A percentile compares a stretch with the other conserved stretches of the same genome.
Conservation (phyloP, 1,140 invertebrate genomes). For the Coenobita brevimanus region DNA sequence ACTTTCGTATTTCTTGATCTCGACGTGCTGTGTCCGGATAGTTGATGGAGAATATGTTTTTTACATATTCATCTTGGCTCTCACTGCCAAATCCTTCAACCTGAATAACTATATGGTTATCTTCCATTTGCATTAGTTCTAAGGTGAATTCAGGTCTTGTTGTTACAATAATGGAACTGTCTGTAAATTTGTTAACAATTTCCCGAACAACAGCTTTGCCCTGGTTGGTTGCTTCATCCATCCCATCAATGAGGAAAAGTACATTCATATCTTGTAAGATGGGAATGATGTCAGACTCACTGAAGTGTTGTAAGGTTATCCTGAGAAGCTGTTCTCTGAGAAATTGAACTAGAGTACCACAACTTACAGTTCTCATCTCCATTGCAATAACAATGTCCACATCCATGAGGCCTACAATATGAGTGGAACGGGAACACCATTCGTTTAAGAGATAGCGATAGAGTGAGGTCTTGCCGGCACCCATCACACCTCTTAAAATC, state of each 20-base stretch:
- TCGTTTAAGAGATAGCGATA: conserved; percentile 55
- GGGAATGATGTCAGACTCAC: conserved; percentile 56
- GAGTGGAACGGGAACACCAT: conserved; percentile 49
- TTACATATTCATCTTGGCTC: conserved; percentile 37
- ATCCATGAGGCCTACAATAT: conserved; percentile 31
- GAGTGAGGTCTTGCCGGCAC: conserved; percentile 59
- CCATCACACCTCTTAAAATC: conserved; percentile 60
- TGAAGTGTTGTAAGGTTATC: conserved; percentile 40
- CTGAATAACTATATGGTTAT: conserved; percentile 57
- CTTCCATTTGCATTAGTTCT: conserved; percentile 60
- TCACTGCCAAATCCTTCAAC: conserved; percentile 53
- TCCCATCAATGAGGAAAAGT: conserved; percentile 63
- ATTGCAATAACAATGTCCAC: conserved; percentile 58
- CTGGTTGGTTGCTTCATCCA: conserved; percentile 51
- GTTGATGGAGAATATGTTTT: conserved; percentile 49
- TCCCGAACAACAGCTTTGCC: conserved; percentile 50
- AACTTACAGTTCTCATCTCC: conserved; percentile 43
- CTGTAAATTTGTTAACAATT: conserved; percentile 57
- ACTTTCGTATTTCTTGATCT: neutral
- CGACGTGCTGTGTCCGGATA: neutral
- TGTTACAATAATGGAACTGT: conserved; percentile 55
- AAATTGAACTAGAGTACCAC: conserved; percentile 56
- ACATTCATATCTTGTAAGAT: conserved; percentile 61
- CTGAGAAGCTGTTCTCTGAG: conserved; percentile 61
- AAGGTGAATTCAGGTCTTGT: conserved; percentile 60